These are phyloP conservation scores for Lasioglossum morio DNA, from an alignment of 2,888 invertebrate genomes.

Conservation along the genomic window DNA sequence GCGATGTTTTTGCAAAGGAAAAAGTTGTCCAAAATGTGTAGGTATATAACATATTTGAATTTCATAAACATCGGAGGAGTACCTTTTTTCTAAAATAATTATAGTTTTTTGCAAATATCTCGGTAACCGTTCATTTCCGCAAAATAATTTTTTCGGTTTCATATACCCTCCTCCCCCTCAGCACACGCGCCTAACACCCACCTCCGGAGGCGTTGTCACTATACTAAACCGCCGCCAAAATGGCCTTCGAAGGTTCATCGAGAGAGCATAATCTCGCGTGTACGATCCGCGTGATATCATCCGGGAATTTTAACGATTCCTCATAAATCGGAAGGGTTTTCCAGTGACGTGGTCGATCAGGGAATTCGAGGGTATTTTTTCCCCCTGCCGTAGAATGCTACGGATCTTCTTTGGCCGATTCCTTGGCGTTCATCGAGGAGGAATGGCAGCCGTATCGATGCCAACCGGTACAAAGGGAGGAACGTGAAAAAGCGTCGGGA, in stretches of 20 bases:
- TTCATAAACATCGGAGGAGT: too few relatives aligned
- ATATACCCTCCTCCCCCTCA: too few relatives aligned
- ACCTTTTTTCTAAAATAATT: too few relatives aligned
- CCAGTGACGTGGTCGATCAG: neutral
- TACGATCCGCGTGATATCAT: constrained; percentile 13
- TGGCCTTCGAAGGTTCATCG: neutral
- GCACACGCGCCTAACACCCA: too few relatives aligned
- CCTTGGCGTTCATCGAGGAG: constrained; percentile 47
- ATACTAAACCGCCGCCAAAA: too few relatives aligned
- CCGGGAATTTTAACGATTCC: constrained; percentile 52
- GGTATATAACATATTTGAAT: too few relatives aligned
- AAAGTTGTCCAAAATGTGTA: too few relatives aligned
- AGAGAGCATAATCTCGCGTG: constrained; percentile 3
- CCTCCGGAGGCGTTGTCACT: too few relatives aligned
- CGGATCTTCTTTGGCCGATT: constrained; percentile 37
- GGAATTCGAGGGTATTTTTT: constrained; percentile 57
- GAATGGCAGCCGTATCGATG: constrained; percentile 59
- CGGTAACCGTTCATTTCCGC: too few relatives aligned
- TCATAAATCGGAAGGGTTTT: constrained; percentile 34
- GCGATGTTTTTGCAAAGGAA: too few relatives aligned
- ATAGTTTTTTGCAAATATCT: too few relatives aligned
- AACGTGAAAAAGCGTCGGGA: constrained; percentile 55
- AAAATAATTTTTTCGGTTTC: too few relatives aligned
- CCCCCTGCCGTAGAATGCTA: constrained; percentile 40
- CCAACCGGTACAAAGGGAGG: constrained; percentile 37